Conservation (phyloP, 53 echinoderm and acorn worm species). For the Apostichopus leukothele region DNA sequence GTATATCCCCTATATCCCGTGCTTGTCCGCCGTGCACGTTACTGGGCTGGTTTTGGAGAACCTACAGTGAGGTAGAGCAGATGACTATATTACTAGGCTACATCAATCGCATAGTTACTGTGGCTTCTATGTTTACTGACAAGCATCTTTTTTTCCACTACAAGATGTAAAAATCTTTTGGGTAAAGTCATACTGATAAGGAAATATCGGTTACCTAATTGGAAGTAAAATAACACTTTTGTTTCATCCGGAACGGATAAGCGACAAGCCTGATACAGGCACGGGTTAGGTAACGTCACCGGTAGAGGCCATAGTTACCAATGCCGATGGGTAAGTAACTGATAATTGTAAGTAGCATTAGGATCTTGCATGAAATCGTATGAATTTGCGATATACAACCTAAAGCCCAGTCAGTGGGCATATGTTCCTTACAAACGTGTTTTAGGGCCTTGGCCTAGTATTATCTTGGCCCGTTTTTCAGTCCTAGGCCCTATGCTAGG, state of each 20-base stretch:
- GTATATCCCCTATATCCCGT: too few relatives aligned
- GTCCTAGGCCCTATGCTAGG: too few relatives aligned
- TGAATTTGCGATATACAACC: too few relatives aligned
- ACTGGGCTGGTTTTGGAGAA: too few relatives aligned
- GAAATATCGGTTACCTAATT: slow-evolving; percentile 4
- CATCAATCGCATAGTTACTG: neutral
- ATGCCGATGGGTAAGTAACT: neutral
- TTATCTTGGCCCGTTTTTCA: too few relatives aligned
- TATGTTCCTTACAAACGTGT: too few relatives aligned
- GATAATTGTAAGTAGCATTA: neutral
- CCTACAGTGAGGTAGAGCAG: too few relatives aligned
- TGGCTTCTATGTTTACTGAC: neutral
- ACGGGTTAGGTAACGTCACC: neutral
- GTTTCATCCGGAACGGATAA: slow-evolving; percentile 27
- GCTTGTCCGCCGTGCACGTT: too few relatives aligned
- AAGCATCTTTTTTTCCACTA: neutral
- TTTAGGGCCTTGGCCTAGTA: too few relatives aligned
- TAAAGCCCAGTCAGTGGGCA: too few relatives aligned
- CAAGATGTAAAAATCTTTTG: slow-evolving; percentile 31
- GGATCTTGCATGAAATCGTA: too few relatives aligned
- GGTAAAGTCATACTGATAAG: neutral
- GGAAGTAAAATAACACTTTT: slow-evolving; percentile 34
- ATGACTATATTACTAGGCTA: too few relatives aligned
- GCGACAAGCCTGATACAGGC: neutral
- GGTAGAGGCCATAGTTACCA: neutral